These are phyloP conservation scores for Caenorhabditis elegans DNA, from an alignment of 1,140 invertebrate species.

Conservation along the genomic window DNA sequence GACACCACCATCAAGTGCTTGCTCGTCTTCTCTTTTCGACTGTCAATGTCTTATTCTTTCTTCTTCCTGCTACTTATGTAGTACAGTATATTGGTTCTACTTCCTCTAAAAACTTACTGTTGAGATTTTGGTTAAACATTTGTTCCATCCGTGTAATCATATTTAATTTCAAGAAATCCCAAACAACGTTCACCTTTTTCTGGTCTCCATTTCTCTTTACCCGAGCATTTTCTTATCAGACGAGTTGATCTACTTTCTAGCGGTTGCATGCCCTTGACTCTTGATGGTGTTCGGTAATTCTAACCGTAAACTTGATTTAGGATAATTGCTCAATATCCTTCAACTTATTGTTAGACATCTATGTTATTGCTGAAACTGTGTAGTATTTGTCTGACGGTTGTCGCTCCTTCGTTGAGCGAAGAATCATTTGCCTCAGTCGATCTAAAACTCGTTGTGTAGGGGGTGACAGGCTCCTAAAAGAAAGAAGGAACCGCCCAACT, in stretches of 20 bases:
- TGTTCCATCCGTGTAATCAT: no score
- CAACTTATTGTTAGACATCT: no score
- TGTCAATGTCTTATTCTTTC: not conserved
- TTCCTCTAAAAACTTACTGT: not conserved
- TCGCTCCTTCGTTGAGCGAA: not conserved
- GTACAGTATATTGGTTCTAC: conserved; percentile 17
- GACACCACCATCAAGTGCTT: conserved; percentile 32
- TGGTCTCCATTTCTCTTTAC: no score
- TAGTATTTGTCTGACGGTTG: not conserved
- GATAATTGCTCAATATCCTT: no score
- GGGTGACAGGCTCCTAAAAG: not conserved
- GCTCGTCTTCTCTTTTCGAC: conserved; percentile 24
- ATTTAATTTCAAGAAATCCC: no score
- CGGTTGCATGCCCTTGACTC: no score
- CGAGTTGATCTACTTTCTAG: no score
- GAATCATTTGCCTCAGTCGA: not conserved
- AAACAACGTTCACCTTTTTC: no score
- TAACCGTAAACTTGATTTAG: no score
- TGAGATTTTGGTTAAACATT: no score
- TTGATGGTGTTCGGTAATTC: no score
- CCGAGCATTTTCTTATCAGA: no score
- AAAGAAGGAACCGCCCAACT: conserved; percentile 16
- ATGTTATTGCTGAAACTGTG: not conserved
- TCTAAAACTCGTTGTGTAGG: conserved; percentile 15
- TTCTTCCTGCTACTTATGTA: conserved; percentile 14